phyloP scores from a whole-genome alignment of 2,113 vertebrate genomes.

The Marcusenius ussheri region DNA sequence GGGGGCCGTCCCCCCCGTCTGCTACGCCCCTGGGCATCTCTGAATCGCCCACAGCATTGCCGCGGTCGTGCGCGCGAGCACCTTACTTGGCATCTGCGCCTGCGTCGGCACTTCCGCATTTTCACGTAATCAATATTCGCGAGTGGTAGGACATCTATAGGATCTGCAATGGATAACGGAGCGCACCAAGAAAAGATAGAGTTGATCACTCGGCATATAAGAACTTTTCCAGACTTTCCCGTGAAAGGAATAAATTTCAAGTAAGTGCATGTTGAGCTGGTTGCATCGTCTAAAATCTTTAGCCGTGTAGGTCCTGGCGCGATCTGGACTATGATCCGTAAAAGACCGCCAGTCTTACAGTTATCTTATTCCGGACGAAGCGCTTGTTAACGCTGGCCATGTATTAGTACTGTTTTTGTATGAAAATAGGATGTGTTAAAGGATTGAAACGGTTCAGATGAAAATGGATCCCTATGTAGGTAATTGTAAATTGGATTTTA shows the following conservation, averaged over 20 bases:
- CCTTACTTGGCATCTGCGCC: not conserved
- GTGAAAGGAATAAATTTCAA: conserved; percentile 50
- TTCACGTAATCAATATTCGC: not conserved
- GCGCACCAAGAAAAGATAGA: conserved; percentile 32
- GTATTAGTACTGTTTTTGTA: not conserved
- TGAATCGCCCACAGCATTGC: not conserved
- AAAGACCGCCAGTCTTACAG: not conserved
- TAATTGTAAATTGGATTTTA: not conserved
- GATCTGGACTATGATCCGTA: not conserved
- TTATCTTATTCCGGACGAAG: not conserved
- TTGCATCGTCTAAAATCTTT: not conserved
- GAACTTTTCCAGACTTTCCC: conserved; percentile 46
- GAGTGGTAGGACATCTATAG: too few species aligned
- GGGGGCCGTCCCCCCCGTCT: too few species aligned
- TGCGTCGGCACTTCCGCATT: not conserved
- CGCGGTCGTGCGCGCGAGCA: not conserved
- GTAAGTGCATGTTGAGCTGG: conserved; percentile 23
- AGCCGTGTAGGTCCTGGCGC: not conserved
- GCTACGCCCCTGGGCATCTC: too few species aligned
- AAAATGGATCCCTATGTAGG: not conserved
- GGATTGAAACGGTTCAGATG: not conserved
- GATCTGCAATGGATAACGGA: conserved; percentile 27
- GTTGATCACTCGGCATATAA: conserved; percentile 33
- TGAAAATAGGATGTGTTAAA: not conserved
- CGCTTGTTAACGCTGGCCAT: not conserved